A percentile compares a stretch with the other conserved stretches of the same genome.
These are phyloP conservation scores for Characodon lateralis DNA, from an alignment of 2,797 vertebrate genomes.

Conservation along the genomic window DNA sequence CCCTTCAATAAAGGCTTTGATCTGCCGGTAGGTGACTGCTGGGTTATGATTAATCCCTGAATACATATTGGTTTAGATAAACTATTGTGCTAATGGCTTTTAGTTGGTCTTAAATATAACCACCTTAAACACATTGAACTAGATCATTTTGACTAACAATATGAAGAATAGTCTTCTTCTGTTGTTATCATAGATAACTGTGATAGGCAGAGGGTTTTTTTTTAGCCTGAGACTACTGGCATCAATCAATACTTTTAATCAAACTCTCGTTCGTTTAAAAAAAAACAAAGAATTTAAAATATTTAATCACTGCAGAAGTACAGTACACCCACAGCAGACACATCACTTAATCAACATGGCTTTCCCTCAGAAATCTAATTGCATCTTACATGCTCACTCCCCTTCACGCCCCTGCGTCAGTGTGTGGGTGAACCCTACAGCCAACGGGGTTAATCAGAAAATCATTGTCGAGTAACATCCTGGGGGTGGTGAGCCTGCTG, in stretches of 20 bases:
- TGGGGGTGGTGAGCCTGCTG: background rate
- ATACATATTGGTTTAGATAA: background rate
- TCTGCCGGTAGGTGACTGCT: background rate
- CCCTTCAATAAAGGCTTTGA: background rate
- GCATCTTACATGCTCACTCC: conserved; percentile 36
- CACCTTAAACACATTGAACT: background rate
- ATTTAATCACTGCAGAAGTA: background rate
- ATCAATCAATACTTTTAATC: conserved; percentile 3
- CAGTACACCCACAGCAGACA: conserved; percentile 13
- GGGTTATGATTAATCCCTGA: background rate
- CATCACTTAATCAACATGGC: conserved; percentile 29
- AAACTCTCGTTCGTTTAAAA: background rate
- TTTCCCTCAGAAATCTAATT: conserved; percentile 33
- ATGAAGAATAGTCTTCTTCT: background rate
- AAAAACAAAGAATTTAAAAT: background rate
- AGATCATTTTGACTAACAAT: background rate
- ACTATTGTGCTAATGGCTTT: background rate
- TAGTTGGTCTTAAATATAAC: background rate
- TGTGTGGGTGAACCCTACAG: conserved; percentile 51
- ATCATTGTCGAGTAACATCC: conserved; percentile 74
- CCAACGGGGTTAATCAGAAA: conserved; percentile 79
- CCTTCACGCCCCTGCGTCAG: conserved; percentile 38
- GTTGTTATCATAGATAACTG: background rate
- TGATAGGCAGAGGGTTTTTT: background rate
- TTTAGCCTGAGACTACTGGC: background rate